Evolutionary conservation across 2,888 invertebrate species (phyloP).

Genomic region (Euphydryas editha): DNA sequence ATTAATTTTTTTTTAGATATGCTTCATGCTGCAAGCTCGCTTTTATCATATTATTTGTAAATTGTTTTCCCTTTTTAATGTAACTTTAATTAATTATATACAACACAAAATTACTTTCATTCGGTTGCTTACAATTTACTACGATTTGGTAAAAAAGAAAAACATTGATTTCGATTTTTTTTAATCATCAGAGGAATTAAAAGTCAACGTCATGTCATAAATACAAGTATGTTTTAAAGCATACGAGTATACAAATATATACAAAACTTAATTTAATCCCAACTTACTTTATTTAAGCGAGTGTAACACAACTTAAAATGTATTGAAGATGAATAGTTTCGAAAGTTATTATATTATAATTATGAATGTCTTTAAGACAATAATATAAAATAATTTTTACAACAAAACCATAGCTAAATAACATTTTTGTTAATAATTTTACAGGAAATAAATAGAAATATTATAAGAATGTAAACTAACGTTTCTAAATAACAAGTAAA

Average conservation of each 20-base stretch:
- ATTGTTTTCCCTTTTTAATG: neutral
- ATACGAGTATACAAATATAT: conserved; percentile 4
- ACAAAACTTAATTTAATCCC: conserved; percentile 1
- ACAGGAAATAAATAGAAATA: no score
- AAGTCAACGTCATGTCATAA: neutral
- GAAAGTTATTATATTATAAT: neutral
- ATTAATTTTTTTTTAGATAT: conserved; percentile 31
- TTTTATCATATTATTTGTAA: conserved; percentile 11
- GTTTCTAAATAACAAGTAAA: no score
- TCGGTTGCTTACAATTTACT: no score
- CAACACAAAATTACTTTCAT: neutral
- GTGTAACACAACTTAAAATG: neutral
- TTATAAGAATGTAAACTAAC: no score
- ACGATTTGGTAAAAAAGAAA: neutral
- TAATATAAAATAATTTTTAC: no score
- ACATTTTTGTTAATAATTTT: no score
- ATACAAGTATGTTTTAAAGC: neutral
- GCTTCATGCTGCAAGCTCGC: conserved; percentile 33
- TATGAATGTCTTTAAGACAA: neutral
- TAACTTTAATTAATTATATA: neutral
- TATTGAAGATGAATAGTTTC: neutral
- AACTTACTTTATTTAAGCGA: neutral
- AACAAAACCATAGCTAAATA: no score
- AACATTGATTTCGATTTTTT: neutral
- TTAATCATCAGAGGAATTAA: neutral